These are phyloP conservation scores for Pao palembangensis DNA, from an alignment of 2,113 vertebrate genomes.

Conservation along the genomic window DNA sequence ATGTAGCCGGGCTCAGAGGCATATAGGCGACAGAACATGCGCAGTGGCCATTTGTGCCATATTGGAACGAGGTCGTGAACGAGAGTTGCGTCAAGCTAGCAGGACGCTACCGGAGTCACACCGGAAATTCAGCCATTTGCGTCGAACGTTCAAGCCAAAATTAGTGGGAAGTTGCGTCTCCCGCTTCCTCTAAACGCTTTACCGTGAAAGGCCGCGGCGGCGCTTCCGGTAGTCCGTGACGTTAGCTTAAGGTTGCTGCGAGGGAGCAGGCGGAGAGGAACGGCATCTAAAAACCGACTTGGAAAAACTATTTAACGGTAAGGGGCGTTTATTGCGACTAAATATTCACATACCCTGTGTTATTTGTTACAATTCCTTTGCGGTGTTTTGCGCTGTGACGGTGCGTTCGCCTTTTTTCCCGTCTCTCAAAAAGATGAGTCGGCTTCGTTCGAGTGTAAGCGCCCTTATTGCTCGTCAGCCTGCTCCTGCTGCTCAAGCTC, in stretches of 20 bases:
- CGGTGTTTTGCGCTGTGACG: slow-evolving; percentile 40
- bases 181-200: background rate
- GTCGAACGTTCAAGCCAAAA: background rate
- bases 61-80: slow-evolving; percentile 92
- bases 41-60: slow-evolving; percentile 85
- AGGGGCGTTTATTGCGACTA: slow-evolving; percentile 68
- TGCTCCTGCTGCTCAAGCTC: slow-evolving; percentile 68
- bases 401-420: slow-evolving; percentile 72
- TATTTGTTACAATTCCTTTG: slow-evolving; percentile 31
- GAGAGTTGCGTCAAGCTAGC: slow-evolving; percentile 59
- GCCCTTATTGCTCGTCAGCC: slow-evolving; percentile 69
- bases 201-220: slow-evolving; percentile 46
- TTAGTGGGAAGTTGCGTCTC: fast-evolving
- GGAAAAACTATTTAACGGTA: slow-evolving; percentile 87
- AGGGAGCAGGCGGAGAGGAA: slow-evolving; percentile 81
- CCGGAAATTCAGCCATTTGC: slow-evolving; percentile 27
- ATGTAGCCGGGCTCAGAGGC: slow-evolving; percentile 70
- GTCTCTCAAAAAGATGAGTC: slow-evolving; percentile 77
- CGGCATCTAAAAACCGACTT: slow-evolving; percentile 78
- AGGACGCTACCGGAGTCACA: fast-evolving
- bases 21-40: slow-evolving; percentile 79
- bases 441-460: slow-evolving; percentile 71
- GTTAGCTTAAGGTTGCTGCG: slow-evolving; percentile 25
- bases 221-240: background rate
- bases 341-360: slow-evolving; percentile 63